Evolutionary conservation across 2,888 invertebrate species (phyloP).

Genomic region (Aleiodes leptofemur): DNA sequence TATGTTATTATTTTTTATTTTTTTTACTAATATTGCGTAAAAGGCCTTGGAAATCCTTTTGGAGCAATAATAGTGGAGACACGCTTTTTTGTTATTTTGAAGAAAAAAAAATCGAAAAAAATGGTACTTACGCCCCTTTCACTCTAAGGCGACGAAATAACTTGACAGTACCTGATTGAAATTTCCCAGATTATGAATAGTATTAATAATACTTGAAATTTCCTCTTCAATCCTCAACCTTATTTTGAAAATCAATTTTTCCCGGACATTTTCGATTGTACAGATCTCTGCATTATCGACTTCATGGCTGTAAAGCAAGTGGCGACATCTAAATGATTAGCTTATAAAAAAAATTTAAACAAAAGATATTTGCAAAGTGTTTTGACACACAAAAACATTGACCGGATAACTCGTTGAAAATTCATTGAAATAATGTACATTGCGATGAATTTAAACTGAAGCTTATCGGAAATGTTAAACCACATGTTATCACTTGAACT

Average conservation of each 20-base stretch:
- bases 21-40: too few species aligned
- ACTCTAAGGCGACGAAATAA: too few species aligned
- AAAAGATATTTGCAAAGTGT: neutral
- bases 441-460: neutral
- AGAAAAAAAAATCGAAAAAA: too few species aligned
- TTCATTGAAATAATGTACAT: neutral
- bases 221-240: constrained; percentile 65
- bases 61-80: too few species aligned
- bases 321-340: too few species aligned
- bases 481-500: too few species aligned
- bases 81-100: too few species aligned
- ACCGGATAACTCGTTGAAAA: neutral
- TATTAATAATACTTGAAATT: constrained; percentile 54
- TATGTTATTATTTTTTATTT: too few species aligned
- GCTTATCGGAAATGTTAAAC: neutral
- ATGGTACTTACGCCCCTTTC: too few species aligned
- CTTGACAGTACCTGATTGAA: constrained; percentile 59
- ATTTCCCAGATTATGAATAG: constrained; percentile 58
- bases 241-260: constrained; percentile 65
- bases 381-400: neutral
- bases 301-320: constrained; percentile 57
- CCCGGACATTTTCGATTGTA: constrained; percentile 55
- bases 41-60: too few species aligned
- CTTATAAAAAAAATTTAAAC: neutral
- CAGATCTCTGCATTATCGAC: constrained; percentile 62